Percentiles rank a stretch among this genome's conserved stretches.
These are phyloP conservation scores for Drosophila simulans DNA, from an alignment of 1,140 invertebrate genomes.

Conservation along the genomic window DNA sequence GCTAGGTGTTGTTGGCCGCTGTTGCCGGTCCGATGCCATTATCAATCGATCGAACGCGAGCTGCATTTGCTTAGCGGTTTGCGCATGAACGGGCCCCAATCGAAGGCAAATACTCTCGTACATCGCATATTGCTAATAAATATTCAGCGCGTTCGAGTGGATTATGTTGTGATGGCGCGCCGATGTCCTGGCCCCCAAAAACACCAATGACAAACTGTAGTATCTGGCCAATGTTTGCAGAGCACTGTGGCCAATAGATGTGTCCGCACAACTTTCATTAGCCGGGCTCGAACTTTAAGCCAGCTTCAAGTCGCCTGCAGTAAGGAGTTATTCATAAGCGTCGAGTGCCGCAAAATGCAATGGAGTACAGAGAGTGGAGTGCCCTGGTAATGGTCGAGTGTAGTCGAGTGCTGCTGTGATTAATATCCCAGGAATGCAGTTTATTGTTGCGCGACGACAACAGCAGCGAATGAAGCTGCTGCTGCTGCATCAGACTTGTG, in stretches of 20 bases:
- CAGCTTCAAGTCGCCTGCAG: constrained; percentile 26
- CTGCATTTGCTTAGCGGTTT: constrained; percentile 77
- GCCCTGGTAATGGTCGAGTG: not conserved
- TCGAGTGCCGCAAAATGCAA: constrained; percentile 12
- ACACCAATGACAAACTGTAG: constrained; percentile 35
- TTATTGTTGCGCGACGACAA: constrained; percentile 66
- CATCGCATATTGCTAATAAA: constrained; percentile 75
- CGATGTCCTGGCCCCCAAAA: constrained; percentile 14
- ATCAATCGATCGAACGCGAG: constrained; percentile 81
- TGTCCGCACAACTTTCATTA: constrained; percentile 35
- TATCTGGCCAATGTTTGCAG: constrained; percentile 8
- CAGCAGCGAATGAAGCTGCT: constrained; percentile 5
- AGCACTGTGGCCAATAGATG: constrained; percentile 5
- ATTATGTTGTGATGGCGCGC: constrained; percentile 41
- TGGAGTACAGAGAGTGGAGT: constrained; percentile 10
- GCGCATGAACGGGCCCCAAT: constrained; percentile 31
- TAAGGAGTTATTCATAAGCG: constrained; percentile 46
- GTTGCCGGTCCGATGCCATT: constrained; percentile 64
- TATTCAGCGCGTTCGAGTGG: constrained; percentile 60
- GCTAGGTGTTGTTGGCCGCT: constrained; percentile 52
- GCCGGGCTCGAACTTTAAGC: constrained; percentile 33
- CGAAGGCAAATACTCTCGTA: constrained; percentile 24
- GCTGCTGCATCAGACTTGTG: not conserved
- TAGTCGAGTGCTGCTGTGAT: constrained; percentile 60
- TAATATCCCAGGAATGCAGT: constrained; percentile 79